Evolutionary conservation across 2,113 vertebrate species (phyloP).

Genomic region (Numida meleagris): DNA sequence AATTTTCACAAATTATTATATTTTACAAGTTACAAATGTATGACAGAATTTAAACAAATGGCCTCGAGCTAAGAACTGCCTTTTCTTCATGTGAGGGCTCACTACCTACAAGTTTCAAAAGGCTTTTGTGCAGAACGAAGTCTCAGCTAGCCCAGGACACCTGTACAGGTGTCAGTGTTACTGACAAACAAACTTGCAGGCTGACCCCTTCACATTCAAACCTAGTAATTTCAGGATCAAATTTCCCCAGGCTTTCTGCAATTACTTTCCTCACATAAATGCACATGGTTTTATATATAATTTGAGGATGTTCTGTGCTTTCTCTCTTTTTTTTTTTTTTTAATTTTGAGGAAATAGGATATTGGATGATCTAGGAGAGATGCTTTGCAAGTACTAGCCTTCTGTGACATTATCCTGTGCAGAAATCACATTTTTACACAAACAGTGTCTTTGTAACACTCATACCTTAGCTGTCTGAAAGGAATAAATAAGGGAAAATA

Average conservation of each 20-base stretch:
- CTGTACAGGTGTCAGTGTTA: constrained; percentile 23
- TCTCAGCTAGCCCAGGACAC: constrained; percentile 9
- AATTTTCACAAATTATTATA: neutral
- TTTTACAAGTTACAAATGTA: neutral
- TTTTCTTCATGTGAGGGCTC: constrained; percentile 72
- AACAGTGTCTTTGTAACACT: neutral
- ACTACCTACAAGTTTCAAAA: constrained; percentile 5
- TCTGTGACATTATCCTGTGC: neutral
- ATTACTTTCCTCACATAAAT: neutral
- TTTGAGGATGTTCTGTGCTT: neutral
- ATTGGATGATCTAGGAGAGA: neutral
- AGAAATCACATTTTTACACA: neutral
- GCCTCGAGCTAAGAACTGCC: constrained; percentile 63
- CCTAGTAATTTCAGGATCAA: constrained; percentile 32
- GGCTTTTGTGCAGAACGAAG: constrained; percentile 48
- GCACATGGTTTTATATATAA: neutral
- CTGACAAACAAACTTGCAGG: constrained; percentile 12
- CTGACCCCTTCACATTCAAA: neutral
- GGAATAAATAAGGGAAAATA: neutral
- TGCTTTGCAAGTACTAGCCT: neutral
- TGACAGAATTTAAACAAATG: constrained; percentile 15
- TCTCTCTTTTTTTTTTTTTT: neutral
- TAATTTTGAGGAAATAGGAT: neutral
- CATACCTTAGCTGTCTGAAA: neutral
- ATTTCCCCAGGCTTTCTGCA: constrained; percentile 3